Evolutionary conservation across 2,888 invertebrate species (phyloP), one percentile per base, ranked within the genome.

Genomic region (Blastobasis lacticolella): DNA sequence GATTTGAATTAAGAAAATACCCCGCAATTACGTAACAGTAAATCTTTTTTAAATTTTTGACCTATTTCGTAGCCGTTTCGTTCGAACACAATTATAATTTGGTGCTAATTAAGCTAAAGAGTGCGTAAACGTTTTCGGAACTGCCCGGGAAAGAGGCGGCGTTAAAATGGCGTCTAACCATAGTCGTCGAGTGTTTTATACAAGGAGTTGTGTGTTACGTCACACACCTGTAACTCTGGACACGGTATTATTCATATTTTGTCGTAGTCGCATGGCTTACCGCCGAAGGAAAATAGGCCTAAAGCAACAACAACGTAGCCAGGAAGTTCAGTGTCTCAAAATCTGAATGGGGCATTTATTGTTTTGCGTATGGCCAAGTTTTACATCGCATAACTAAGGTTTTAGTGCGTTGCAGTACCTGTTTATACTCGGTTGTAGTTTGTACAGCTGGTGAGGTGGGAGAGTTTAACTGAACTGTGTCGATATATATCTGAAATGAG

Each of bases 161-260:
- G 63, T 61, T 69, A 81, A 87, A 87, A 87, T 87, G 87, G 84
- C 83, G 77, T 54, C 75, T 58, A 54, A 54, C 63, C 60, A 63
- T 67, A 64, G 62, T 62, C 61, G 71, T 67, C 62, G 73, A 69
- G 75, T 74, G 78, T 81, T 86, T 76, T 87, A 87, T 87, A 87
- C 69, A 73, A 69, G 69, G 23, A 71, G 37, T 36, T 43, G 38
- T 38, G 42, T 40, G 56, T 83, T 86, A 78, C 87, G 87, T 87
- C 87, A 86, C 78, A 78, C 70, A 67, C 75, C 71, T 77, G 76
- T 73, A 66, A 52, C 51, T 6, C 10, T 38, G 50, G 47, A 51
- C 46, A 42, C 37, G 40, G 7, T 63, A 64, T 69, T 71, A 74
- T 76, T 78, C 73, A 72, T 69, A 69, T 73, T 72, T 73, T 75